phyloP scores from a whole-genome alignment of 2,888 invertebrate species.

The Pinctada fucata region DNA sequence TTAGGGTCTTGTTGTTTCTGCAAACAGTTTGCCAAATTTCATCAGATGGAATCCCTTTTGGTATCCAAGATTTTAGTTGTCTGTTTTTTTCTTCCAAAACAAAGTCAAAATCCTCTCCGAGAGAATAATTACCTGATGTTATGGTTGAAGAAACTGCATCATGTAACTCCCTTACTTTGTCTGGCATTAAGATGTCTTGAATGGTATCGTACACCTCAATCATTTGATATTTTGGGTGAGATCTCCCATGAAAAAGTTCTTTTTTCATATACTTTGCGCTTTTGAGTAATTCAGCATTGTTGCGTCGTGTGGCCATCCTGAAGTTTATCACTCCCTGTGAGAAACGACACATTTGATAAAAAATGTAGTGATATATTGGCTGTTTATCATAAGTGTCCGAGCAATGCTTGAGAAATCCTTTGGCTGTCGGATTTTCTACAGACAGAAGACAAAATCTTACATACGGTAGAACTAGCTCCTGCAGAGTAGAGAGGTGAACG shows the following conservation, averaged over 20 bases:
- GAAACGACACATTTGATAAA: background rate
- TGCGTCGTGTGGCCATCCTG: background rate
- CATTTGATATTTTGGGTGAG: background rate
- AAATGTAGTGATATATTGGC: background rate
- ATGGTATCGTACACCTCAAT: background rate
- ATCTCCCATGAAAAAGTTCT: slow-evolving; percentile 1
- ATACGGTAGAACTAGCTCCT: slow-evolving; percentile 22
- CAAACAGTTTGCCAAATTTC: too few species aligned
- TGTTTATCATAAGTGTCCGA: background rate
- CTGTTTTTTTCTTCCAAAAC: slow-evolving; percentile 1
- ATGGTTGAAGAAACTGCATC: background rate
- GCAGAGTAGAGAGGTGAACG: slow-evolving; percentile 3
- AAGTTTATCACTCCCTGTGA: too few species aligned
- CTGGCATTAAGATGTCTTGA: too few species aligned
- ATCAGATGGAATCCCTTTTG: too few species aligned
- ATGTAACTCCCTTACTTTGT: background rate
- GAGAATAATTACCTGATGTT: background rate
- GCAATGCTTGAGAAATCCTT: slow-evolving; percentile 1
- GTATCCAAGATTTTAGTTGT: background rate
- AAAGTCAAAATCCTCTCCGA: slow-evolving; percentile 16
- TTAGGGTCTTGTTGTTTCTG: too few species aligned
- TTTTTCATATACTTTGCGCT: slow-evolving; percentile 1
- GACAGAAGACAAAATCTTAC: slow-evolving; percentile 7
- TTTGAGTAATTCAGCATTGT: background rate
- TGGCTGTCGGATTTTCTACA: background rate